Evolutionary conservation across 2,797 vertebrate genomes (phyloP).

Genomic region (Centropyge bicolor): DNA sequence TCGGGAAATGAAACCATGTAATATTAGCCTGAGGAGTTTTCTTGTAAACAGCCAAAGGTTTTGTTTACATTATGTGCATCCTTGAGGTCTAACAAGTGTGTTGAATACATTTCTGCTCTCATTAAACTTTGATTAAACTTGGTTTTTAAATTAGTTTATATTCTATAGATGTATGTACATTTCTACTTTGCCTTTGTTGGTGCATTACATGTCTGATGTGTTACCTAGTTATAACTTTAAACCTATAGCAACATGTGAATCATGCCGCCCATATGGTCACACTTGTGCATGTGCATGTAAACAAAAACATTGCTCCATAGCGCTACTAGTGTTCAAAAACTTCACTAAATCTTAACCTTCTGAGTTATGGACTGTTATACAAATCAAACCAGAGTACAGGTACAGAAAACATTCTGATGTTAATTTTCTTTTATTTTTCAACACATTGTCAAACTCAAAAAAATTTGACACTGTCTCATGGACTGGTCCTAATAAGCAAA

Average conservation of each 20-base stretch:
- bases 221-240: not conserved
- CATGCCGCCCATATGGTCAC: not conserved
- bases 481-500: not conserved
- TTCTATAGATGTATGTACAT: not conserved
- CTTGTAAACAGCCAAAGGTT: constrained; percentile 11
- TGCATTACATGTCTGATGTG: not conserved
- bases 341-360: not conserved
- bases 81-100: not conserved
- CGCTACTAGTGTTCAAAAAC: not conserved
- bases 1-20: not conserved
- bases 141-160: not conserved
- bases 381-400: not conserved
- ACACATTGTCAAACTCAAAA: too few species aligned
- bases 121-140: too few species aligned
- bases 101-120: not conserved
- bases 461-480: not conserved
- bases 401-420: not conserved
- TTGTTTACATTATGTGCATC: constrained; percentile 5
- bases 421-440: not conserved
- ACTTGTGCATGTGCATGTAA: not conserved
- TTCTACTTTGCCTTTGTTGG: not conserved
- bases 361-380: too few species aligned
- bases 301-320: not conserved
- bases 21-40: constrained; percentile 8
- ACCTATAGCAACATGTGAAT: not conserved